These are phyloP conservation scores for Pharmacophagus antenor DNA, from an alignment of 2,888 invertebrate species.

Conservation along the genomic window DNA sequence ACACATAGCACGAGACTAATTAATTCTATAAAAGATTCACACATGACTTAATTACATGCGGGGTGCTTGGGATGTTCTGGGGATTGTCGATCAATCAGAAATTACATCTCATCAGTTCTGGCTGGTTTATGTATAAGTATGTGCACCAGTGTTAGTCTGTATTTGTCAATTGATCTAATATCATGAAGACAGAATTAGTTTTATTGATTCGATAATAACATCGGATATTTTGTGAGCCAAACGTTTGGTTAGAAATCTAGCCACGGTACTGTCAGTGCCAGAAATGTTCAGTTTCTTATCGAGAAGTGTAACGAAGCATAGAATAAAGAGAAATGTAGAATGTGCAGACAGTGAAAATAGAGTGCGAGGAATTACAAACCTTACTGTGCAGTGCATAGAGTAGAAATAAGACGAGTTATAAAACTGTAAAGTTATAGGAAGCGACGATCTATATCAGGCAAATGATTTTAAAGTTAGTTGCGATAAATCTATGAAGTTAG, in stretches of 20 bases:
- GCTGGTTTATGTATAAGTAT: slow-evolving; percentile 80
- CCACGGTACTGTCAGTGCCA: slow-evolving; percentile 60
- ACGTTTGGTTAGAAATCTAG: slow-evolving; percentile 50
- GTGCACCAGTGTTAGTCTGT: slow-evolving; percentile 69
- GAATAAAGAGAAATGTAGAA: slow-evolving; percentile 61
- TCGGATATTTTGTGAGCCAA: slow-evolving; percentile 44
- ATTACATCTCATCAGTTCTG: slow-evolving; percentile 58
- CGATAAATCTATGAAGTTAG: slow-evolving; percentile 37
- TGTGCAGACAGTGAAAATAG: slow-evolving; percentile 53
- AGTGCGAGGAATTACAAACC: slow-evolving; percentile 73
- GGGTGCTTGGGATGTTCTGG: slow-evolving; percentile 56
- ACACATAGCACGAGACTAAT: slow-evolving; percentile 24
- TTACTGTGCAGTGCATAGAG: slow-evolving; percentile 76
- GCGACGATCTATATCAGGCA: slow-evolving; percentile 60
- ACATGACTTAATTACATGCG: slow-evolving; percentile 53
- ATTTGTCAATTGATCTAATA: slow-evolving; percentile 50
- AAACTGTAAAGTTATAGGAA: slow-evolving; percentile 42
- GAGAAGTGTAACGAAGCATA: slow-evolving; percentile 60
- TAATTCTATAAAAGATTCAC: slow-evolving; percentile 35
- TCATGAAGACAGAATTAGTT: slow-evolving; percentile 42
- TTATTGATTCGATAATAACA: slow-evolving; percentile 40
- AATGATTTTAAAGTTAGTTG: slow-evolving; percentile 46
- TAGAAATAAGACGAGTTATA: slow-evolving; percentile 60
- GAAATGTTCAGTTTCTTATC: slow-evolving; percentile 53
- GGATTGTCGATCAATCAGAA: slow-evolving; percentile 44